These are phyloP conservation scores for Bembecia ichneumoniformis DNA, from an alignment of 2,888 invertebrate genomes.

Conservation along the genomic window DNA sequence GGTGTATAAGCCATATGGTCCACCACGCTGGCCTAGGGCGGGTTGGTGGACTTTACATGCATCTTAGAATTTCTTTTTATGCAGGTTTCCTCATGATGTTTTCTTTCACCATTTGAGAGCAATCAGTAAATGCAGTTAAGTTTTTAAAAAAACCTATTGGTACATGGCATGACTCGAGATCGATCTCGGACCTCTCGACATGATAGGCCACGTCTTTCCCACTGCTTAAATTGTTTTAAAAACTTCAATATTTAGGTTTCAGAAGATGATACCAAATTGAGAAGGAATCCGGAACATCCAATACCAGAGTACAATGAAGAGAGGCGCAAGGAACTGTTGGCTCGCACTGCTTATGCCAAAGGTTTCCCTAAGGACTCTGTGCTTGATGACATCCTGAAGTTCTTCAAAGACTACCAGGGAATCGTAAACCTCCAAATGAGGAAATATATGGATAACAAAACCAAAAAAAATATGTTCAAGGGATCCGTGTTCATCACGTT, in stretches of 20 bases:
- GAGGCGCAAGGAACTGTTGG: constrained; percentile 81
- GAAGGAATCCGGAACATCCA: constrained; percentile 80
- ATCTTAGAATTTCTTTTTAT: too few relatives aligned
- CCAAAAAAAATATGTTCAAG: constrained; percentile 81
- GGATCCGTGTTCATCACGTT: constrained; percentile 95
- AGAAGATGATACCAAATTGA: constrained; percentile 79
- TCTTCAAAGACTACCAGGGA: constrained; percentile 78
- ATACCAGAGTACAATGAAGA: constrained; percentile 89
- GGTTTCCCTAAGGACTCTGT: constrained; percentile 81
- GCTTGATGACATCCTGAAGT: constrained; percentile 81
- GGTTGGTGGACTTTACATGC: too few relatives aligned
- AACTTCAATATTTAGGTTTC: constrained; percentile 57
- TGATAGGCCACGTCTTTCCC: too few relatives aligned
- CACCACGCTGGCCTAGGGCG: too few relatives aligned
- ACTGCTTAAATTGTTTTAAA: too few relatives aligned
- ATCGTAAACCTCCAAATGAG: constrained; percentile 79
- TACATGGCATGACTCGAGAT: too few relatives aligned
- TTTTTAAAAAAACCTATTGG: too few relatives aligned
- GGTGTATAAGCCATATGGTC: too few relatives aligned
- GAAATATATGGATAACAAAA: constrained; percentile 73
- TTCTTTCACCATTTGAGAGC: too few relatives aligned
- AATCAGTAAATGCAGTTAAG: too few relatives aligned
- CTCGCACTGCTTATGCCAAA: constrained; percentile 89
- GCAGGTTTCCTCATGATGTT: too few relatives aligned
- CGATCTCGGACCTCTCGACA: too few relatives aligned